Conservation (phyloP, 2,888 invertebrate genomes). For the Caenorhabditis sp. region DNA sequence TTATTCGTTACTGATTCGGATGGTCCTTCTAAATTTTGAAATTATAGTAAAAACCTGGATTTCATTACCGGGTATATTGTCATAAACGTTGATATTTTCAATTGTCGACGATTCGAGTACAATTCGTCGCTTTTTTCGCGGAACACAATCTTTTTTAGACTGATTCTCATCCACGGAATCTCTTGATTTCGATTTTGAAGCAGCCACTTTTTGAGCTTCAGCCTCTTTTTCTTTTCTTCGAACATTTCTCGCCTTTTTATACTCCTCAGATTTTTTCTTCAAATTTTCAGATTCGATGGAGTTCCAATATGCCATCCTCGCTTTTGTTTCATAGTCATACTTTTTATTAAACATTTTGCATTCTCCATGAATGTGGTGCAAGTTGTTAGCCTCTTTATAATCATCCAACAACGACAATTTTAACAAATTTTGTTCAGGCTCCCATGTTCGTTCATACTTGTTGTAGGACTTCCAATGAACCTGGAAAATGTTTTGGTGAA, state of each 20-base stretch:
- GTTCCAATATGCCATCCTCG: background rate
- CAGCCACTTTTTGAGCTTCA: background rate
- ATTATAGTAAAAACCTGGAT: too few relatives aligned
- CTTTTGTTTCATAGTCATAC: too few relatives aligned
- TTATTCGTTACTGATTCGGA: too few relatives aligned
- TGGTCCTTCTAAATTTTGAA: too few relatives aligned
- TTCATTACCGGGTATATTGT: too few relatives aligned
- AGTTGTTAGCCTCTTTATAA: background rate
- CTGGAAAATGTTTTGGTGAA: too few relatives aligned
- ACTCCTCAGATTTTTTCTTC: background rate
- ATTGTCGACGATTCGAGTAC: too few relatives aligned
- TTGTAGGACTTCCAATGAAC: conserved; percentile 23
- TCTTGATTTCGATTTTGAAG: background rate
- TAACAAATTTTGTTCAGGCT: conserved; percentile 21
- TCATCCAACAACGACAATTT: background rate
- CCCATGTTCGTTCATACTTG: conserved; percentile 26
- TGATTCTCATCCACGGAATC: background rate
- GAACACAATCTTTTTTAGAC: background rate
- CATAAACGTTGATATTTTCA: too few relatives aligned
- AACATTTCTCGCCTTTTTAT: background rate
- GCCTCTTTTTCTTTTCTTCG: background rate
- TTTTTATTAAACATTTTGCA: background rate
- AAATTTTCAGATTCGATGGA: background rate
- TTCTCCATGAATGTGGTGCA: background rate
- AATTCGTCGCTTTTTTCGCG: background rate